Evolutionary conservation across 2,113 vertebrate species (phyloP).

Genomic region (Todiramphus saurophagus): DNA sequence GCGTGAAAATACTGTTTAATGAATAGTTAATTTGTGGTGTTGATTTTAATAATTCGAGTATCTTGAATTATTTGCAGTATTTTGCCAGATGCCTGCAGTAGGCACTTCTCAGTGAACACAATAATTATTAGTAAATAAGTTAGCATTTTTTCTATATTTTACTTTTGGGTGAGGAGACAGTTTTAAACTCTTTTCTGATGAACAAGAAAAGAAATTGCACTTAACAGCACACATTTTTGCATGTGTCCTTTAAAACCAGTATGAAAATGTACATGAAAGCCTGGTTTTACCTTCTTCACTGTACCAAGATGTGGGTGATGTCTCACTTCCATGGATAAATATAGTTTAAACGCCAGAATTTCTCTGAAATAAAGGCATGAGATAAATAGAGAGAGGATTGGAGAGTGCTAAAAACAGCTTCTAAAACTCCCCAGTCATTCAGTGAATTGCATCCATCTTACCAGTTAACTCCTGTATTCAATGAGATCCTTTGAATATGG

Average conservation of each 20-base stretch:
- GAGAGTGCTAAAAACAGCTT: not conserved
- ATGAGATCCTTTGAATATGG: not conserved
- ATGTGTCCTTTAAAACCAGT: not conserved
- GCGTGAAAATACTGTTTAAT: not conserved
- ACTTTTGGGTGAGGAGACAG: not conserved
- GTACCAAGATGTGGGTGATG: not conserved
- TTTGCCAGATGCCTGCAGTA: constrained; percentile 20
- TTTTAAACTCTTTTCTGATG: not conserved
- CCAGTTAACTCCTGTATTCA: not conserved
- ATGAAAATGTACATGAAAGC: not conserved
- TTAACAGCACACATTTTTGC: not conserved
- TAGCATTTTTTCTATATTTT: not conserved
- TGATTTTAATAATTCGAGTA: constrained; percentile 17
- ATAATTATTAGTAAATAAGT: constrained; percentile 27
- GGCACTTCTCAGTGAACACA: not conserved
- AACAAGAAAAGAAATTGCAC: not conserved
- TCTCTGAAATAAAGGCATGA: not conserved
- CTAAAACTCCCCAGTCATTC: not conserved
- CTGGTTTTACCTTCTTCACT: not conserved
- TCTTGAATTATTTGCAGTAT: not conserved
- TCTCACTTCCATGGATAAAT: not conserved
- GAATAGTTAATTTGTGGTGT: not conserved
- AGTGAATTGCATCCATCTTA: not conserved
- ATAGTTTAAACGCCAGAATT: not conserved
- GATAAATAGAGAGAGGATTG: not conserved